phyloP scores from a whole-genome alignment of 2,113 vertebrate species.

The Clarias gariepinus region DNA sequence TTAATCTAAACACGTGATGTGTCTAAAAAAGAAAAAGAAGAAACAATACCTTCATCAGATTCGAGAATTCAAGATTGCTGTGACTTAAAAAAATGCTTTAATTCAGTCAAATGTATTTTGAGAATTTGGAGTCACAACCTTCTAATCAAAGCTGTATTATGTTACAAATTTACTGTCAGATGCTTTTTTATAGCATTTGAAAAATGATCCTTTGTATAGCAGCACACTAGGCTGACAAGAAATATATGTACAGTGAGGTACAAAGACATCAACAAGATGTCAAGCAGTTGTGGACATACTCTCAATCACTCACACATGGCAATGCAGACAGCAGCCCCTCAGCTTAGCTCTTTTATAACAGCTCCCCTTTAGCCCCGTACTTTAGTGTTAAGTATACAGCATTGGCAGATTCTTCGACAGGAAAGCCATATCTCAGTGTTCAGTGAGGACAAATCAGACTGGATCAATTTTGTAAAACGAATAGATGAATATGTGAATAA shows the following conservation, averaged over 20 bases:
- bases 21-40: not conserved
- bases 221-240: constrained; percentile 40
- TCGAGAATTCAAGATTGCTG: not conserved
- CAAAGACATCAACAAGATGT: constrained; percentile 50
- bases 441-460: not conserved
- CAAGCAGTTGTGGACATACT: constrained; percentile 36
- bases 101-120: not conserved
- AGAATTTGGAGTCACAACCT: constrained; percentile 13
- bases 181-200: constrained; percentile 42
- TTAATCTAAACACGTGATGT: not conserved
- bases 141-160: constrained; percentile 20
- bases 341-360: not conserved
- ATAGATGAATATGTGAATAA: not conserved
- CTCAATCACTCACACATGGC: constrained; percentile 15
- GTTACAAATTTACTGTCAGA: constrained; percentile 23
- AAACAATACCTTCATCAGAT: not conserved
- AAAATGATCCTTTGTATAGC: constrained; percentile 52
- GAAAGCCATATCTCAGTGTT: not conserved
- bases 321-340: not conserved
- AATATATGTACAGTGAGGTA: constrained; percentile 41
- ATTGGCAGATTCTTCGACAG: not conserved
- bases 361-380: not conserved
- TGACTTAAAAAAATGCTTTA: not conserved
- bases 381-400: not conserved
- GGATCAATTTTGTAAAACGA: not conserved